Base-by-base conservation (phyloP, 2,113 vertebrate genomes). In the Corythoichthys haematopterus region DNA sequence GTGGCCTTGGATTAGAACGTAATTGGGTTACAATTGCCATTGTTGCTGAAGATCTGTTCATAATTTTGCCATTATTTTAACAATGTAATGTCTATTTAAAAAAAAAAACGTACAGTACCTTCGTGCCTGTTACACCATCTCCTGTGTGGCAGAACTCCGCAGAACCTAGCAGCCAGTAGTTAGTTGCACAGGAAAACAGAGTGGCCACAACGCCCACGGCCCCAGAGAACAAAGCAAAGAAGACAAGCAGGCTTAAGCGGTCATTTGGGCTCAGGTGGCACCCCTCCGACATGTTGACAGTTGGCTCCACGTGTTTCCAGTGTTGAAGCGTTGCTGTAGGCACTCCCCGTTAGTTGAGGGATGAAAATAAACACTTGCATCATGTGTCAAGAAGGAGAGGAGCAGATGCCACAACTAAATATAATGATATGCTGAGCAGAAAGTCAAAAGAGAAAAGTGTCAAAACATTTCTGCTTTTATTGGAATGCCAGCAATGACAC, bases 401-500 rank as follows among this genome's bases (percentile, higher is more conserved):
- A 46, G 60, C 20, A 74, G 69, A 67, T 35, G 46, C 20, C 20
- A 20, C 2, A 35, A 35, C n/a, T 37, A 64, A 66, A 66, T 9
- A 0, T 8, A 63, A 50, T 4, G 12, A 46, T 20, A 60, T 43
- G 3, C 6, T 2, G 0, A 64, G 50, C 53, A 62, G 69, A 7
- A 60, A 33, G 15, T 15, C 12, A 53, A 13, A 65, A 48, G 53
- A 14, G 88, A 90, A 66, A 88, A 79, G 74, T 81, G 91, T 92
- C 93, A 92, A 95, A 96, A 95, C 88, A 88, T 91, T 88, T 92
- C 79, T 92, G 92, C 91, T 92, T 96, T 96, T 95, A 97, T 98
- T 97, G 92, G 90, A 94, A 95, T 94, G 93, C 92, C 92, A 86
- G 90, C 90, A 92, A 91, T 90, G 92, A 93, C 92, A 91, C 91